A percentile compares a stretch with the other conserved stretches of the same genome.
Conservation (phyloP, 2,113 vertebrate genomes). For the Hippocampus comes region DNA sequence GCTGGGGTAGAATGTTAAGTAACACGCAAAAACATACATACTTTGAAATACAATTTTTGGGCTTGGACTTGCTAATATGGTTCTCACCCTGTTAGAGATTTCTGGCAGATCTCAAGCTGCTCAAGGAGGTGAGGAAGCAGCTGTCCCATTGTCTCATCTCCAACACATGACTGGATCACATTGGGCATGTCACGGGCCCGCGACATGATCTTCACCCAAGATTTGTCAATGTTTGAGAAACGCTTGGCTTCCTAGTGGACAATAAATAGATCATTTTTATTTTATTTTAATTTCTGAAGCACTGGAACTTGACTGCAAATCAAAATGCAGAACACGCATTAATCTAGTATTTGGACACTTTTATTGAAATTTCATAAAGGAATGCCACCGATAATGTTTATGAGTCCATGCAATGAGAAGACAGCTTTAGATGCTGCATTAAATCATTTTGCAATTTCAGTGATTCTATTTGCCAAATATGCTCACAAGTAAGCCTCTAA, state of each 20-base stretch:
- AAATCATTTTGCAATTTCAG: neutral
- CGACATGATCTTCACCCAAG: slow-evolving; percentile 96
- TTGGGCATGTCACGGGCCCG: slow-evolving; percentile 87
- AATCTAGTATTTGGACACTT: neutral
- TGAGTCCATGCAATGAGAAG: neutral
- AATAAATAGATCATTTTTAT: neutral
- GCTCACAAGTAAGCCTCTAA: neutral
- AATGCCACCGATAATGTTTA: neutral
- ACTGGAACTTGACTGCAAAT: neutral
- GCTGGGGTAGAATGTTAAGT: slow-evolving; percentile 56
- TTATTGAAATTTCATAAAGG: neutral
- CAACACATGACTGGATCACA: slow-evolving; percentile 91
- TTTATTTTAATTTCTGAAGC: neutral
- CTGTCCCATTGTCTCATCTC: slow-evolving; percentile 92
- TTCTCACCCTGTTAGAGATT: slow-evolving; percentile 92
- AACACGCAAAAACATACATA: neutral
- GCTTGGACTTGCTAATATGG: neutral
- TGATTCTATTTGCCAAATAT: neutral
- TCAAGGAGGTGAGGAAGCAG: slow-evolving; percentile 89
- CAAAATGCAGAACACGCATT: neutral
- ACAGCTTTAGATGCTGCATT: neutral
- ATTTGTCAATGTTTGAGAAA: slow-evolving; percentile 96
- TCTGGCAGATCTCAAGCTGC: slow-evolving; percentile 95
- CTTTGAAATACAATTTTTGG: slow-evolving; percentile 1
- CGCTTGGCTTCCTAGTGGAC: slow-evolving; percentile 87